These are phyloP conservation scores for Cyrtodaria siliqua DNA, from an alignment of 2,888 invertebrate species.

Conservation along the genomic window DNA sequence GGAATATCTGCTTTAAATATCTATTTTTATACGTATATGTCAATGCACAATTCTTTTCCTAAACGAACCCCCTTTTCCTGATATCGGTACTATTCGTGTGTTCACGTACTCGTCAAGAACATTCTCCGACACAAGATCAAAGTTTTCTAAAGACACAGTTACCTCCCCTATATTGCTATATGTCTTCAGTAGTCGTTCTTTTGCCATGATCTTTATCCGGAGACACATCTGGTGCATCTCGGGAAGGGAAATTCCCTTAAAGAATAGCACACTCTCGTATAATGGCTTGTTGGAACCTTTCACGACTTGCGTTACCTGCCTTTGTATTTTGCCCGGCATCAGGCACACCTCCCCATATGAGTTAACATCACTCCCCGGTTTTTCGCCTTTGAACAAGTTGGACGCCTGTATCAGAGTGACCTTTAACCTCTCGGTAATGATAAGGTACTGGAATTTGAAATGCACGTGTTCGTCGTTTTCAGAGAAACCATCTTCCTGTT, in stretches of 20 bases:
- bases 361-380: slow-evolving; percentile 6
- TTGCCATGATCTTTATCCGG: slow-evolving; percentile 28
- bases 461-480: slow-evolving; percentile 3
- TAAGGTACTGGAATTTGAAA: slow-evolving; percentile 46
- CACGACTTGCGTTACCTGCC: slow-evolving; percentile 12
- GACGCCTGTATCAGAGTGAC: slow-evolving; percentile 29
- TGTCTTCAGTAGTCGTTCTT: not conserved
- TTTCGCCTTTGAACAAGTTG: slow-evolving; percentile 24
- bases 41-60: no score
- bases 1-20: no score
- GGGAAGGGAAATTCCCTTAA: slow-evolving; percentile 19
- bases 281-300: slow-evolving; percentile 13
- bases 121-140: slow-evolving; percentile 38
- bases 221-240: slow-evolving; percentile 36
- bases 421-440: slow-evolving; percentile 38
- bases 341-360: slow-evolving; percentile 35
- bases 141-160: slow-evolving; percentile 26
- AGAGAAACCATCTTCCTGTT: no score
- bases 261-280: slow-evolving; percentile 27
- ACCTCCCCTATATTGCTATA: slow-evolving; percentile 34
- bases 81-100: slow-evolving; percentile 12
- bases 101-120: slow-evolving; percentile 17
- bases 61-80: no score
- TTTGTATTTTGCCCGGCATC: slow-evolving; percentile 41
- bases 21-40: no score